Evolutionary conservation across 2,113 vertebrate genomes (phyloP).

Genomic region (Cyanoliseus patagonus): DNA sequence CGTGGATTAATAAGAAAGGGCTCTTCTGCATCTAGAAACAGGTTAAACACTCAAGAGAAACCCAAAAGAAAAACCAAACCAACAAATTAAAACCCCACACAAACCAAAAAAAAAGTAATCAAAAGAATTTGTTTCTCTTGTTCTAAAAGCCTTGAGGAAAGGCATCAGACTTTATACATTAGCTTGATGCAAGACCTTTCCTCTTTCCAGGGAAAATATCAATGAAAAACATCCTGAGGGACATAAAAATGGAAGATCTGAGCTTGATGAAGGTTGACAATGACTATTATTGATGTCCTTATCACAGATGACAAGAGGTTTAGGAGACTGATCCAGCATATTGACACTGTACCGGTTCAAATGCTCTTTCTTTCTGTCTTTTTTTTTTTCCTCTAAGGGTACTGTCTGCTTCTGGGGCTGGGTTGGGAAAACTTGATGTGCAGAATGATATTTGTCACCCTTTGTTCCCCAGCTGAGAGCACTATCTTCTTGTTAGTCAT

Average conservation of each 20-base stretch:
- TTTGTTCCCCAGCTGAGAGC: conserved; percentile 22
- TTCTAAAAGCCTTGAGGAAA: conserved; percentile 35
- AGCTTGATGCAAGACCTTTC: conserved; percentile 30
- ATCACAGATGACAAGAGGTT: conserved; percentile 67
- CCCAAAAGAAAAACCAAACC: neutral
- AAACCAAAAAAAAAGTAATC: conserved; percentile 16
- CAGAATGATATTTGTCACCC: conserved; percentile 43
- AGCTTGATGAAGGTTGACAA: conserved; percentile 74
- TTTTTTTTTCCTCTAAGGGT: neutral
- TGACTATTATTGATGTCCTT: conserved; percentile 74
- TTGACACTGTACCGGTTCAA: conserved; percentile 47
- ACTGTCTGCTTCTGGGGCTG: neutral
- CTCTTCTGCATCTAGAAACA: neutral
- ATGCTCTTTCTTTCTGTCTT: neutral
- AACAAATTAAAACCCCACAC: neutral
- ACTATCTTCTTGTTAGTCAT: neutral
- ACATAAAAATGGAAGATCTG: conserved; percentile 58
- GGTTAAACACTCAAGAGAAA: neutral
- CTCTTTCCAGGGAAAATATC: conserved; percentile 68
- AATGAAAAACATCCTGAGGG: conserved; percentile 67
- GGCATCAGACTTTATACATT: conserved; percentile 32
- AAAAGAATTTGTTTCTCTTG: conserved; percentile 57
- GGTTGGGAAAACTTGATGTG: neutral
- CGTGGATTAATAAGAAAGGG: neutral
- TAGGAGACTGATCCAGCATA: conserved; percentile 55